Evolutionary conservation across 1,140 invertebrate genomes (phyloP).

Genomic region (Neodiprion fabricii): DNA sequence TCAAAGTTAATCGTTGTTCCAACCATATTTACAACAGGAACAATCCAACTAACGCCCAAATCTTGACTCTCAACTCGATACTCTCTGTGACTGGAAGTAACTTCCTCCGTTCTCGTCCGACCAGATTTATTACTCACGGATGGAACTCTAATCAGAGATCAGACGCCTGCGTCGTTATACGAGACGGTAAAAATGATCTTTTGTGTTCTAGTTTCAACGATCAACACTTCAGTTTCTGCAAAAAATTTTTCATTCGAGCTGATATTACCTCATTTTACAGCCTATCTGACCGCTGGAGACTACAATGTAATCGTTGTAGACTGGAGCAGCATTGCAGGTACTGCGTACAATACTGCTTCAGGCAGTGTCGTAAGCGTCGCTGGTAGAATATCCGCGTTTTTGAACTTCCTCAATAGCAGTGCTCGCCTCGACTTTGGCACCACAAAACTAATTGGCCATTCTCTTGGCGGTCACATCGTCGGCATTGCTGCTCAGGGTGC

Average conservation of each 20-base stretch:
- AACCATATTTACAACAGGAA: conserved; percentile 33
- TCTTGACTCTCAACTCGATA: conserved; percentile 31
- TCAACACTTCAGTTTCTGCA: not conserved
- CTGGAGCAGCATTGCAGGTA: conserved; percentile 58
- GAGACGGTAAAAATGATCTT: conserved; percentile 35
- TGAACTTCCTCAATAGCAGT: conserved; percentile 48
- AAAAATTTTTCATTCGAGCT: not conserved
- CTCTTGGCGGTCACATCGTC: conserved; percentile 61
- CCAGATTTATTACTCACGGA: conserved; percentile 52
- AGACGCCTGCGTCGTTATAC: conserved; percentile 40
- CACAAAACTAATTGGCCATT: conserved; percentile 61
- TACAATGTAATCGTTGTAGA: conserved; percentile 67
- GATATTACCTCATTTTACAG: conserved; percentile 28
- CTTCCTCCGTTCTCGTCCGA: conserved; percentile 53
- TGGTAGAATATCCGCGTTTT: conserved; percentile 44
- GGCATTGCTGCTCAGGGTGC: conserved; percentile 53
- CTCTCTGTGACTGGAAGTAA: conserved; percentile 37
- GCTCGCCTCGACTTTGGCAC: conserved; percentile 40
- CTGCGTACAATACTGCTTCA: conserved; percentile 48
- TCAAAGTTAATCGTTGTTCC: not conserved
- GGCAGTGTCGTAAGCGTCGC: conserved; percentile 45
- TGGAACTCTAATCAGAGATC: conserved; percentile 40
- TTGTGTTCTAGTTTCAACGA: conserved; percentile 1
- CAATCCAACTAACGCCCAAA: conserved; percentile 32
- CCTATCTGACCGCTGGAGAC: conserved; percentile 45